Evolutionary conservation across 2,797 vertebrate species (phyloP), one percentile per base, ranked within the genome.

Genomic region (Bufotes viridis): DNA sequence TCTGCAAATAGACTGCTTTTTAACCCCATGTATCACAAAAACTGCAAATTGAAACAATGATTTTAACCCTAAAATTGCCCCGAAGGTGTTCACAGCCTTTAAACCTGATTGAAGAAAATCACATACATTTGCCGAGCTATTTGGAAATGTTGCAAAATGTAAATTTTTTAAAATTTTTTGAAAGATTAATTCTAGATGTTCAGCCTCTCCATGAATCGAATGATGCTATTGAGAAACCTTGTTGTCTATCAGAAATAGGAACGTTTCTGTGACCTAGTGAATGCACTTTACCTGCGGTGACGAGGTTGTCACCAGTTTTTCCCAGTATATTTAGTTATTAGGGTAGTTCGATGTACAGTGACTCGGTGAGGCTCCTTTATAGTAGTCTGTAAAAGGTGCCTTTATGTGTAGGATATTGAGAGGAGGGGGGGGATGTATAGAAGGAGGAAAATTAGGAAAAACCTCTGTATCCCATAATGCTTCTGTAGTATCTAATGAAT

Each of bases 221-320:
- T 7, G 11, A 57, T 83, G 51, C 67, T 14, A 51, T 24, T 84
- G 14, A 76, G 42, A 84, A 84, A 29, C 69, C 55, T 60, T 57
- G 42, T 81, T 63, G 79, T 49, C 49, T 29, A 81, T 60, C 58
- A 63, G 12, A 5, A 63, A 34, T 63, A 84, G 82, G 60, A 12
- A 78, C 29, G 42, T 65, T 22, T 75, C 22, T 84, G 82, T 76
- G 55, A 76, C 53, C 34, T 84, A 57, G 29, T 74, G 34, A 60
- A 61, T 84, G 82, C 82, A 75, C 70, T 84, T 84, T 84, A 84
- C 75, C 61, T 63, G 57, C 61, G 82, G 53, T n/a, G 69, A 84
- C 2, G 7, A 0, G 6, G 11, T 29, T 9, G 51, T 83, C 51
- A 22, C 14, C 29, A 4, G 26, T 14, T 81, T 29, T 63, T 84